Percentiles rank a stretch among this genome's conserved stretches.
These are phyloP conservation scores for Etheostoma spectabile DNA, from an alignment of 2,113 vertebrate genomes.

Conservation along the genomic window DNA sequence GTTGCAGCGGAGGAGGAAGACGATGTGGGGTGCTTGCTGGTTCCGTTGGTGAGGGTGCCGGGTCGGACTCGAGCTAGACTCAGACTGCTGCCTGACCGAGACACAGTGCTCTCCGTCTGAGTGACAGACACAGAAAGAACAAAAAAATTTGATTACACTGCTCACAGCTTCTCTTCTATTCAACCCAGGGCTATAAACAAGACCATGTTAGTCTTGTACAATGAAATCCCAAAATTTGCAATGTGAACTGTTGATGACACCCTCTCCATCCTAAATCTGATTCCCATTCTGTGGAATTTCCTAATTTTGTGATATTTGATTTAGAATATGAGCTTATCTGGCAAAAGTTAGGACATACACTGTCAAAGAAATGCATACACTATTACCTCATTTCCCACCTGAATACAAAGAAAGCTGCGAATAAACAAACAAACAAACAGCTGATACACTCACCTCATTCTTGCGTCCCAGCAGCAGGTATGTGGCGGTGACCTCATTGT, in stretches of 20 bases:
- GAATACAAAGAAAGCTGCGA: neutral
- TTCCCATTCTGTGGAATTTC: neutral
- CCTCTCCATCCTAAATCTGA: neutral
- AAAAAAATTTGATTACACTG: neutral
- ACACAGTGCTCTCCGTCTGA: conserved; percentile 83
- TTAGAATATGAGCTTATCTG: neutral
- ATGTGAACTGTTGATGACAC: neutral
- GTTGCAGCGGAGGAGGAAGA: conserved; percentile 73
- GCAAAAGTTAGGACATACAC: neutral
- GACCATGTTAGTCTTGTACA: neutral
- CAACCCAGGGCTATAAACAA: neutral
- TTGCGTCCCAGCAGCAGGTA: conserved; percentile 95
- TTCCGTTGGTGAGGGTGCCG: conserved; percentile 88
- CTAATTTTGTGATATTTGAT: neutral
- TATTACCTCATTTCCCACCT: neutral
- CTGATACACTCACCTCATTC: conserved; percentile 78
- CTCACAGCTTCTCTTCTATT: neutral
- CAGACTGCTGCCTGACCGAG: conserved; percentile 86
- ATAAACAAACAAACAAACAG: neutral
- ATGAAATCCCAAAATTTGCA: neutral
- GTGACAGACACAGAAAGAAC: neutral
- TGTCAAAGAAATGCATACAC: neutral
- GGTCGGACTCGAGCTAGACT: conserved; percentile 90
- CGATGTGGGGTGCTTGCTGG: conserved; percentile 84
- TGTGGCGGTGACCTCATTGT: conserved; percentile 94